These are phyloP conservation scores for Puffinus mauretanicus DNA, from an alignment of 2,113 vertebrate genomes.

Conservation along the genomic window DNA sequence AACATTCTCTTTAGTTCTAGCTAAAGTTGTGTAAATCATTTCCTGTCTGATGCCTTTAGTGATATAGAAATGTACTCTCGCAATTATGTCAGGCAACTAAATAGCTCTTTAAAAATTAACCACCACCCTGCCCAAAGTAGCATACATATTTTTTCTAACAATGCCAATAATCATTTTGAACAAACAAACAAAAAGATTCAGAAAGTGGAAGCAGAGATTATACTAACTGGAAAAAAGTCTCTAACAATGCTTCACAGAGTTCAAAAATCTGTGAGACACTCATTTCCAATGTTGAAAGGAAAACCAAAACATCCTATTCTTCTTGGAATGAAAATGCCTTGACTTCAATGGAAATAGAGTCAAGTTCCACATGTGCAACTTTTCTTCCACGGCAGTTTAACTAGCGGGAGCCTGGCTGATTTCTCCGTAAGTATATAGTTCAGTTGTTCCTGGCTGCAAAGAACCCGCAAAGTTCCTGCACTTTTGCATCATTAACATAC, in stretches of 20 bases:
- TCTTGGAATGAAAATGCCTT: neutral
- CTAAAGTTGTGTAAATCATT: neutral
- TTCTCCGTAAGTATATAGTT: neutral
- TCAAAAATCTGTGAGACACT: neutral
- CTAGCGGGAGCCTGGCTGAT: neutral
- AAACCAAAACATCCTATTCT: neutral
- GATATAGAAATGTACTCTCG: neutral
- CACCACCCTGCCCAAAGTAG: neutral
- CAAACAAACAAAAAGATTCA: neutral
- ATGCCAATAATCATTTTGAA: neutral
- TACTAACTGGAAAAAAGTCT: neutral
- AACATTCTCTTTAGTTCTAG: neutral
- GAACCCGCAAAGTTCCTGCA: neutral
- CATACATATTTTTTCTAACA: neutral
- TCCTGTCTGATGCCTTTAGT: neutral
- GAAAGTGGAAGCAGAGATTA: neutral
- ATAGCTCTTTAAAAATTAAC: neutral
- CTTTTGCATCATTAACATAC: neutral
- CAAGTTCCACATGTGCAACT: neutral
- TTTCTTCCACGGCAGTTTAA: neutral
- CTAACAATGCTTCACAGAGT: neutral
- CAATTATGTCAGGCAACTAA: neutral
- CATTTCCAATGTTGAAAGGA: neutral
- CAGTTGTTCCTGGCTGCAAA: neutral
- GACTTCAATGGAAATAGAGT: neutral